These are phyloP conservation scores for Anarhynchus alexandrinus DNA, from an alignment of 2,113 vertebrate species.

Conservation along the genomic window DNA sequence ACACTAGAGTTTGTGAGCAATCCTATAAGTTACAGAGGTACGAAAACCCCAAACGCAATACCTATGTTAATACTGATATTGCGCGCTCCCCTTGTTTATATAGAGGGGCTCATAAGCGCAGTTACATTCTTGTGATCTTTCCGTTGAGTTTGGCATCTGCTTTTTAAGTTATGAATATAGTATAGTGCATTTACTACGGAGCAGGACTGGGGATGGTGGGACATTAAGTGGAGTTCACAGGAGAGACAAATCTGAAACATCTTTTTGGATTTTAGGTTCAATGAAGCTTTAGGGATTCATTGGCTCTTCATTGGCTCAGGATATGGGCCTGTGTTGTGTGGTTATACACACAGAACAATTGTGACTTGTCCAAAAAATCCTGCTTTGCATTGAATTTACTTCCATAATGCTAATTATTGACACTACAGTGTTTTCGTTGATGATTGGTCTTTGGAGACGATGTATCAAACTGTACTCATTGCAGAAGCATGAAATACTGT, in stretches of 20 bases:
- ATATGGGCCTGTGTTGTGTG: not conserved
- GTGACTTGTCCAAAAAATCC: not conserved
- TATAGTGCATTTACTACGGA: not conserved
- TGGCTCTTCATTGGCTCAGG: not conserved
- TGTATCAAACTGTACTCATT: not conserved
- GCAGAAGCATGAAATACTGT: not conserved
- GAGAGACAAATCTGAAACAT: not conserved
- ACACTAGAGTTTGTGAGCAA: not conserved
- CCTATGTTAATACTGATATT: not conserved
- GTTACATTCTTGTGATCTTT: not conserved
- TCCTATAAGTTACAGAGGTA: not conserved
- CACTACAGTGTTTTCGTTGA: not conserved
- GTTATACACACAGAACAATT: not conserved
- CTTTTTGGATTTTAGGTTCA: not conserved
- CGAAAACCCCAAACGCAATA: rapidly evolving
- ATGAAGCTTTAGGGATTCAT: not conserved
- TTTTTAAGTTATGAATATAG: not conserved
- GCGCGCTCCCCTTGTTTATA: not conserved
- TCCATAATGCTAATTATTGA: not conserved
- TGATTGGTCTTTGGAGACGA: not conserved
- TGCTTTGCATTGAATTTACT: not conserved
- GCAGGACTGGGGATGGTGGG: not conserved
- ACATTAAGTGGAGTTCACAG: not conserved
- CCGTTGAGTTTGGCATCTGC: not conserved
- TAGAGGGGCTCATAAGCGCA: not conserved